Evolutionary conservation across 2,797 vertebrate species (phyloP), one percentile per base, ranked within the genome.

Genomic region (Ambastaia sidthimunki): DNA sequence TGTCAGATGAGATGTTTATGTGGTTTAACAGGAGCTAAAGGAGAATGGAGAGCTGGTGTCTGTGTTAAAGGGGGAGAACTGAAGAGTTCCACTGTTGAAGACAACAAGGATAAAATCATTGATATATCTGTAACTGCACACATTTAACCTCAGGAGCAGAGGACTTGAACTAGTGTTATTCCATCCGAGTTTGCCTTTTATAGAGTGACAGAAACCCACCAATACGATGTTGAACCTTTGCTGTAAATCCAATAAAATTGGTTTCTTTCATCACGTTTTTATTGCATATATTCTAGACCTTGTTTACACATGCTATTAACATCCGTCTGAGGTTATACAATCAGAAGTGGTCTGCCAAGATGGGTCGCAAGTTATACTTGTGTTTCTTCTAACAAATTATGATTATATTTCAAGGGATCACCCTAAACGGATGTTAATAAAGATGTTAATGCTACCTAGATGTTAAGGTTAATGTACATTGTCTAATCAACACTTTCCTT

Each of bases 31-130:
- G 90, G 93, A 95, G 86, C 90, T 95, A 80, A 87, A 91, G 79
- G 92, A 93, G 84, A 92, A 87, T 0, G 92, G 94, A 16, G 94
- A 94, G 62, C 90, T 95, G 74, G 83, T 74, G 1, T 90, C 93
- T 0, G 88, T 89, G 50, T 86, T 95, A 76, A 92, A 85, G 82
- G 92, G 91, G 7, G 90, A 93, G 71, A 89, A 82, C 62, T 86
- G 34, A 79, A 63, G 9, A 3, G 50, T 44, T 79, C 68, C n/a
- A 62, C 25, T 54, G 21, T 44, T 69, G 23, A 60, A 70, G 41
- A 78, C 31, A n/a, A 60, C 2, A 3, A 55, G 34, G 50, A 76
- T 68, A 15, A 34, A 60, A 37, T 63, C 13, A 31, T 25, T 37
- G 73, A 31, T 16, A 47, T 47, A 31, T 18, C 47, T 73, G 73